Evolutionary conservation across 1,140 invertebrate genomes (phyloP).

Genomic region (Phocides pigmalion): DNA sequence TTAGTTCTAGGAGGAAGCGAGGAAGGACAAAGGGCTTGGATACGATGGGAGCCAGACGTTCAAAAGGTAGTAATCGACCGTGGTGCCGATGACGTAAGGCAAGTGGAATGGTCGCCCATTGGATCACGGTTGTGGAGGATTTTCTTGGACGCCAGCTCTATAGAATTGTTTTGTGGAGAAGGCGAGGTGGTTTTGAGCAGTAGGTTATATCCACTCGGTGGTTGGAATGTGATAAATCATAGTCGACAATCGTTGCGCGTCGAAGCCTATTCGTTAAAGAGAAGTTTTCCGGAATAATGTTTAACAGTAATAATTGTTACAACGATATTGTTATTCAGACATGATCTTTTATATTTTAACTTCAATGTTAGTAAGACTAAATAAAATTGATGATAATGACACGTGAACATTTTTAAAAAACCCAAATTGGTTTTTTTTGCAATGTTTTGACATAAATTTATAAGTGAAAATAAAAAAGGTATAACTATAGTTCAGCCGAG

Average conservation of each 20-base stretch:
- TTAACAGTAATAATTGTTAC: background rate
- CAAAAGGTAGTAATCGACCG: constrained; percentile 62
- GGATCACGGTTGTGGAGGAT: constrained; percentile 53
- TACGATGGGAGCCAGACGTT: constrained; percentile 58
- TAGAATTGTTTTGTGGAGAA: constrained; percentile 76
- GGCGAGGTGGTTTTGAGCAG: constrained; percentile 76
- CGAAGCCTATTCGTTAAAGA: constrained; percentile 55
- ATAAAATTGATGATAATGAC: no score
- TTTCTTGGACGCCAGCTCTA: constrained; percentile 69
- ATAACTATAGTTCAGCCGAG: no score
- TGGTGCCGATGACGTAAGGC: constrained; percentile 58
- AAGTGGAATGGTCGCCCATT: constrained; percentile 66
- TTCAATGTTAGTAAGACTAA: no score
- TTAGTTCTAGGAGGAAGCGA: constrained; percentile 55
- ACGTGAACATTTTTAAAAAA: no score
- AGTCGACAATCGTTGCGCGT: constrained; percentile 53
- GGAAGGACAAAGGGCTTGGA: constrained; percentile 56
- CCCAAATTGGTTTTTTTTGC: no score
- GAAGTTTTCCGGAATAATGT: constrained; percentile 55
- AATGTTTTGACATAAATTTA: no score
- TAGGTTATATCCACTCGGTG: constrained; percentile 62
- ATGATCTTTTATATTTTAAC: no score
- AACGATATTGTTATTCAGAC: no score
- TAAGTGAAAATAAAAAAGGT: no score
- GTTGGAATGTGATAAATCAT: constrained; percentile 60